These are phyloP conservation scores for Nemotelus nigrinus DNA, from an alignment of 2,888 invertebrate genomes.

Conservation along the genomic window DNA sequence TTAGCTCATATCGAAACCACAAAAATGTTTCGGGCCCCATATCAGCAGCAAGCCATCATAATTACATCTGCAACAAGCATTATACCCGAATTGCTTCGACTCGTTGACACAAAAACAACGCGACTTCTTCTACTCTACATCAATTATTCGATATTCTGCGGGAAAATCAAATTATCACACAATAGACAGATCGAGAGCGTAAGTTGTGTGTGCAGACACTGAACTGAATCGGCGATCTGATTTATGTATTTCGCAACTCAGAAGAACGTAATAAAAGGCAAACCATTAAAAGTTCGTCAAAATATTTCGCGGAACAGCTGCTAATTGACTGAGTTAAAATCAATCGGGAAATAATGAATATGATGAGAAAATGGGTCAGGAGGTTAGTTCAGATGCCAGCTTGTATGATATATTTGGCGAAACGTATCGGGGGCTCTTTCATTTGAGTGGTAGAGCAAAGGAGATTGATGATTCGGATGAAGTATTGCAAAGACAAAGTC, in stretches of 20 bases:
- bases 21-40: neutral
- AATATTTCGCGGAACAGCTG: slow-evolving; percentile 7
- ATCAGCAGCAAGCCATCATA: slow-evolving; percentile 11
- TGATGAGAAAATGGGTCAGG: neutral
- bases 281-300: slow-evolving; percentile 15
- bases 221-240: too few species aligned
- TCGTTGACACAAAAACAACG: neutral
- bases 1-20: neutral
- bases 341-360: neutral
- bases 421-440: too few species aligned
- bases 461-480: too few species aligned
- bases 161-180: slow-evolving; percentile 3
- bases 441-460: too few species aligned
- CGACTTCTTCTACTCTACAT: neutral
- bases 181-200: neutral
- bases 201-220: neutral
- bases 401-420: too few species aligned
- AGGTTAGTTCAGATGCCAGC: neutral
- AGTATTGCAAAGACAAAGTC: too few species aligned
- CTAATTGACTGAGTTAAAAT: slow-evolving; percentile 11
- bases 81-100: neutral
- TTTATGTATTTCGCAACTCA: too few species aligned
- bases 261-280: too few species aligned
- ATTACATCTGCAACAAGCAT: neutral
- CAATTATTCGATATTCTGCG: slow-evolving; percentile 6